Evolutionary conservation across 1,140 invertebrate genomes (phyloP).

Genomic region (Mizuhopecten yessoensis): DNA sequence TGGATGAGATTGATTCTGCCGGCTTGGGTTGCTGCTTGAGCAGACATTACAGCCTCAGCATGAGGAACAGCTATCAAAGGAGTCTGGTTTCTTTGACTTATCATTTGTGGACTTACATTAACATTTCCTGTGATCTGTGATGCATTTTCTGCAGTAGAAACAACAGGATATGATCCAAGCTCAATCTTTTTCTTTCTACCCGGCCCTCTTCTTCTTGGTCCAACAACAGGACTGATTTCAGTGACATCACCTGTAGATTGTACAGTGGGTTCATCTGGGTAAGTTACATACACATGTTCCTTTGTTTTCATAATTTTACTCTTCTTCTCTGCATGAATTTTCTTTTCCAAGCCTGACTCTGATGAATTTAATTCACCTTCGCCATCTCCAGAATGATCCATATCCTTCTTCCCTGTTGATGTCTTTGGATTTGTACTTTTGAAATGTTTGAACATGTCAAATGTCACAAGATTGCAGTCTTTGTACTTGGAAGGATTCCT

Average conservation of each 20-base stretch:
- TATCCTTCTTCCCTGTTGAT: not conserved
- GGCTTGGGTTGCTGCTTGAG: too few relatives aligned
- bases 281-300: too few relatives aligned
- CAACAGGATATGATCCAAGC: not conserved
- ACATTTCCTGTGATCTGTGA: not conserved
- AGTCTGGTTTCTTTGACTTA: not conserved
- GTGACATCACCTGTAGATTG: not conserved
- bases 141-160: not conserved
- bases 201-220: not conserved
- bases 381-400: not conserved
- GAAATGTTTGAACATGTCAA: slow-evolving; percentile 5
- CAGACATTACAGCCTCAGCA: not conserved
- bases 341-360: too few relatives aligned
- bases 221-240: not conserved
- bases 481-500: not conserved
- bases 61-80: not conserved
- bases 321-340: not conserved
- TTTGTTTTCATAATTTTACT: not conserved
- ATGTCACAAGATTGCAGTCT: slow-evolving; percentile 19
- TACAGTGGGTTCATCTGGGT: not conserved
- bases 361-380: not conserved
- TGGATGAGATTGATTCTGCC: too few relatives aligned
- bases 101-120: not conserved
- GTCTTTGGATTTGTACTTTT: not conserved
- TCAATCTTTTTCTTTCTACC: not conserved